Conservation (phyloP, 1,140 invertebrate genomes). For the Ceratosolen fusciceps region DNA sequence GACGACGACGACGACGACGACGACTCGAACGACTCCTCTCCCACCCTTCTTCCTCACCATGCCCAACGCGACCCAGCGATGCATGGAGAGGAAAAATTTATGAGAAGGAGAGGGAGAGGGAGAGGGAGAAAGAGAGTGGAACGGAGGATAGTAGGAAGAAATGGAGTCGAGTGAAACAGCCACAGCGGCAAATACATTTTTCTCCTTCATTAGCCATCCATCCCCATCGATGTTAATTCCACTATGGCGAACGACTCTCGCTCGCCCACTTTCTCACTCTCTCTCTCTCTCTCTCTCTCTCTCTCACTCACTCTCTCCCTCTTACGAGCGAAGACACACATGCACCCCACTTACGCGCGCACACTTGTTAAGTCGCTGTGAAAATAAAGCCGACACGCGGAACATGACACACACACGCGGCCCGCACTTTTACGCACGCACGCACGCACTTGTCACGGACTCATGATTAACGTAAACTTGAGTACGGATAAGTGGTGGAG, state of each 20-base stretch:
- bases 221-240: neutral
- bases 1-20: no score
- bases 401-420: neutral
- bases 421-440: constrained; percentile 14
- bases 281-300: neutral
- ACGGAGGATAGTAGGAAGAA: neutral
- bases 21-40: constrained; percentile 6
- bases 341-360: neutral
- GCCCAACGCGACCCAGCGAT: neutral
- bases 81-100: neutral
- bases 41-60: neutral
- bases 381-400: neutral
- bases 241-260: neutral
- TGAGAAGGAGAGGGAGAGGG: neutral
- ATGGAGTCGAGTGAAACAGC: constrained; percentile 7
- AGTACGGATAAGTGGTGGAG: neutral
- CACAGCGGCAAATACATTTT: neutral
- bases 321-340: neutral
- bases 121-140: neutral
- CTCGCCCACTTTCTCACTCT: neutral
- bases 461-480: neutral
- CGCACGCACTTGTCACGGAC: neutral
- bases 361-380: neutral
- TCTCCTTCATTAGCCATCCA: no score
- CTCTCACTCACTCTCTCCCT: neutral